Conservation (phyloP, 2,797 vertebrate species). For the Phyllotis vaccarum region DNA sequence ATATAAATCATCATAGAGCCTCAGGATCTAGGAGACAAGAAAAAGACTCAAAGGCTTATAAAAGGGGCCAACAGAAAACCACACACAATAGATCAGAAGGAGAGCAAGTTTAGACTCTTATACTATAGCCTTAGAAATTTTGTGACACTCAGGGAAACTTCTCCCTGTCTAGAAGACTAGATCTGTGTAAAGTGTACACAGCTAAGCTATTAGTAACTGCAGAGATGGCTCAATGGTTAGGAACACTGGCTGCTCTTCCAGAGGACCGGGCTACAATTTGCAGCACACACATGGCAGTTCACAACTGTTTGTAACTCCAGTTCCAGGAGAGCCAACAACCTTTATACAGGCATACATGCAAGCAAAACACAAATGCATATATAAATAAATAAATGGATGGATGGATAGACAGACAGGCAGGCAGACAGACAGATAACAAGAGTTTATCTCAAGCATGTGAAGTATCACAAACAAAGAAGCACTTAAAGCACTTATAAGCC, state of each 20-base stretch:
- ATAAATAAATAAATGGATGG: too few species aligned
- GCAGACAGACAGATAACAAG: too few species aligned
- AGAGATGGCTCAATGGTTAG: not conserved
- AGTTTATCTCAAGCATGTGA: not conserved
- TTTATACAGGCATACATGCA: not conserved
- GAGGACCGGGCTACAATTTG: not conserved
- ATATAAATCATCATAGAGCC: not conserved
- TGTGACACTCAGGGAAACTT: not conserved
- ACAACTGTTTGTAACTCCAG: not conserved
- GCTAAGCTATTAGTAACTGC: not conserved
- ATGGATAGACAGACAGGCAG: too few species aligned
- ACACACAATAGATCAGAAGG: not conserved
- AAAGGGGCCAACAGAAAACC: too few species aligned
- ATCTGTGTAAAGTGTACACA: not conserved
- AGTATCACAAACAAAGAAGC: not conserved
- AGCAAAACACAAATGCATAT: too few species aligned
- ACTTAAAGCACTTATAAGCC: not conserved
- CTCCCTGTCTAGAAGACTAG: not conserved
- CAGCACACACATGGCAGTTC: not conserved
- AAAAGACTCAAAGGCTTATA: not conserved
- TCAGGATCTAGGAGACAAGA: not conserved
- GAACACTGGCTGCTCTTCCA: not conserved
- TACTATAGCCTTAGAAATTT: not conserved
- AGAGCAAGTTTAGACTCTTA: slow-evolving; percentile 20
- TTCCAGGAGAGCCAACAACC: not conserved